Conservation (phyloP, 2,797 vertebrate genomes). For the Ceryle rudis region DNA sequence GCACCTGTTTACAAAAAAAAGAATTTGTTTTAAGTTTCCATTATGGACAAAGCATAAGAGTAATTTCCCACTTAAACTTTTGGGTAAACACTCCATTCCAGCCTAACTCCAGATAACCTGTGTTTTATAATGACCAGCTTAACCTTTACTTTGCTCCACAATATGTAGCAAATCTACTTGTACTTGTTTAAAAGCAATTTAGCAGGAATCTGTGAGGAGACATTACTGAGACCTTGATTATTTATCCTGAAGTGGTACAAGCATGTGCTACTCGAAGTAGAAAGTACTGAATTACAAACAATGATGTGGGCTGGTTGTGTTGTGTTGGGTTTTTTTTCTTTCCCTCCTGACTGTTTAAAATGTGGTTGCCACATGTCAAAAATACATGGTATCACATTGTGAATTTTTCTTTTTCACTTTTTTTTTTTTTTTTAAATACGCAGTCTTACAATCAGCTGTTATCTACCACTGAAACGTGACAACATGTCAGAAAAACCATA, state of each 20-base stretch:
- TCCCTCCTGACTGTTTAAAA: neutral
- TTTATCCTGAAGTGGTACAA: constrained; percentile 27
- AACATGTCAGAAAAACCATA: constrained; percentile 37
- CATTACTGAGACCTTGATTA: neutral
- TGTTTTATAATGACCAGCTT: constrained; percentile 19
- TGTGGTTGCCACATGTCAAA: constrained; percentile 37
- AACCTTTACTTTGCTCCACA: constrained; percentile 27
- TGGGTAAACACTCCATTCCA: constrained; percentile 19
- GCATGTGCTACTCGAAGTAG: neutral
- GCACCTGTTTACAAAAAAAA: neutral
- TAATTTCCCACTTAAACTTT: constrained; percentile 36
- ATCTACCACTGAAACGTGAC: constrained; percentile 35
- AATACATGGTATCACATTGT: neutral
- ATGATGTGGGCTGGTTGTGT: neutral
- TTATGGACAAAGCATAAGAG: neutral
- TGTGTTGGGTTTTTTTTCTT: neutral
- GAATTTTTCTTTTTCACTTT: no score
- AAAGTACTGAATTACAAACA: neutral
- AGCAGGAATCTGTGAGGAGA: neutral
- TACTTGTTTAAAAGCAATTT: neutral
- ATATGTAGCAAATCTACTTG: neutral
- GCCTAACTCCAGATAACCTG: neutral
- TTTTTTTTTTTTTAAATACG: neutral
- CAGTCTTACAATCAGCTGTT: constrained; percentile 27
- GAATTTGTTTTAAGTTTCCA: constrained; percentile 3